Percentiles rank a stretch among this genome's conserved stretches.
Conservation (phyloP, 53 echinoderm and acorn worm genomes). For the Hippasteria phrygiana region DNA sequence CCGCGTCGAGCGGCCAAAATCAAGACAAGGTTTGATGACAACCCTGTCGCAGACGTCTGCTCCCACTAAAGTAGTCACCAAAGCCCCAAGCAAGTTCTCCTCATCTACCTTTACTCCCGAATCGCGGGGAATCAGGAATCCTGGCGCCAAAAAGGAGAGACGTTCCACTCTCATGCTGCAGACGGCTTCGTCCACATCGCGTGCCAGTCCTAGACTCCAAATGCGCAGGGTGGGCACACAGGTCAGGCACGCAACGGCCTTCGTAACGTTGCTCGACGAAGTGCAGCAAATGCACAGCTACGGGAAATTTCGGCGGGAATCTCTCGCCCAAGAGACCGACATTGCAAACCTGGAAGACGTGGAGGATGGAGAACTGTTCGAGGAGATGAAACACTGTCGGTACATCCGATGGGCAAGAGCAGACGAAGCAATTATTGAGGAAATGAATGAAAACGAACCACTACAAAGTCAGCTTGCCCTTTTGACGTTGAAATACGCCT, state of each 20-base stretch:
- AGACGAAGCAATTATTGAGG: slow-evolving; percentile 70
- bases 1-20: not conserved
- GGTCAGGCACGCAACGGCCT: slow-evolving; percentile 43
- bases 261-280: slow-evolving; percentile 63
- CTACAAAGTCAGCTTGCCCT: slow-evolving; percentile 69
- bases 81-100: not conserved
- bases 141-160: slow-evolving; percentile 7
- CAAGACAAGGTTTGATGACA: not conserved
- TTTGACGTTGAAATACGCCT: slow-evolving; percentile 44
- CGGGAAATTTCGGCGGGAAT: slow-evolving; percentile 46
- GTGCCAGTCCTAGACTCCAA: slow-evolving; percentile 21
- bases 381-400: slow-evolving; percentile 83
- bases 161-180: slow-evolving; percentile 70
- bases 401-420: slow-evolving; percentile 80
- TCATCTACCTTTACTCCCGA: not conserved
- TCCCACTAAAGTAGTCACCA: not conserved
- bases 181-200: slow-evolving; percentile 58
- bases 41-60: not conserved
- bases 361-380: slow-evolving; percentile 78
- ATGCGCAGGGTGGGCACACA: slow-evolving; percentile 61
- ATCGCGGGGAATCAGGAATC: slow-evolving; percentile 36
- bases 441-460: slow-evolving; percentile 76
- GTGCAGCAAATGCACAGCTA: slow-evolving; percentile 65
- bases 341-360: slow-evolving; percentile 58
- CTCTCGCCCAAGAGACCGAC: slow-evolving; percentile 49